Conservation (phyloP, 2,113 vertebrate species). For the Atherinomorus stipes region DNA sequence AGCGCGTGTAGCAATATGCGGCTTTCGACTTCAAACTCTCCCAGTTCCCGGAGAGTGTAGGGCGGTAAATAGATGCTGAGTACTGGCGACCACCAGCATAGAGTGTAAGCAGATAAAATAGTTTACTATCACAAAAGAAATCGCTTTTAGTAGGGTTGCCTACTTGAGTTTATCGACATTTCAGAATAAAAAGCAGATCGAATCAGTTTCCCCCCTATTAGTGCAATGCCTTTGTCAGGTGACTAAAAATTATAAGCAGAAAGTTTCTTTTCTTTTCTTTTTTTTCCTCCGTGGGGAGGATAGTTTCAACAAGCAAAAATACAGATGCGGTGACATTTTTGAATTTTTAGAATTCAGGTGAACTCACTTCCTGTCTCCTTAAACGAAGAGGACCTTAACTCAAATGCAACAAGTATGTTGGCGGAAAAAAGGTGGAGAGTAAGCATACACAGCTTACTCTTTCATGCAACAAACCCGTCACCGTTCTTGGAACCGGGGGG, state of each 20-base stretch:
- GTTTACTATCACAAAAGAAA: constrained; percentile 1
- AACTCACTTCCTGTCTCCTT: constrained; percentile 26
- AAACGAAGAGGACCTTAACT: constrained; percentile 2
- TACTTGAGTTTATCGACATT: constrained; percentile 5
- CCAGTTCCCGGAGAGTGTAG: constrained; percentile 44
- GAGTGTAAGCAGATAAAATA: background rate
- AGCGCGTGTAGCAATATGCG: constrained; percentile 27
- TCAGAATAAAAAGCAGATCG: background rate
- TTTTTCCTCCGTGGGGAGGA: background rate
- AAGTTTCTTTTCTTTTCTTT: constrained; percentile 13
- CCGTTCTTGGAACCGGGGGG: constrained; percentile 36
- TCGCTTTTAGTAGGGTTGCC: background rate
- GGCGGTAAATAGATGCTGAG: constrained; percentile 50
- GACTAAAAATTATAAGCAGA: too few species aligned
- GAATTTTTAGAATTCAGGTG: background rate
- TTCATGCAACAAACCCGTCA: constrained; percentile 31
- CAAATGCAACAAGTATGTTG: constrained; percentile 62
- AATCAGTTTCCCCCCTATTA: background rate
- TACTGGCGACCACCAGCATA: constrained; percentile 47
- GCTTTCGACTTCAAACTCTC: constrained; percentile 53
- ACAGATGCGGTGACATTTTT: background rate
- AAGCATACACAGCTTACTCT: constrained; percentile 3
- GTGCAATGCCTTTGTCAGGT: constrained; percentile 1
- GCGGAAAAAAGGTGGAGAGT: background rate
- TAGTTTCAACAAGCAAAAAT: background rate